Evolutionary conservation across 1,140 invertebrate genomes (phyloP).

Genomic region (Arion vulgaris): DNA sequence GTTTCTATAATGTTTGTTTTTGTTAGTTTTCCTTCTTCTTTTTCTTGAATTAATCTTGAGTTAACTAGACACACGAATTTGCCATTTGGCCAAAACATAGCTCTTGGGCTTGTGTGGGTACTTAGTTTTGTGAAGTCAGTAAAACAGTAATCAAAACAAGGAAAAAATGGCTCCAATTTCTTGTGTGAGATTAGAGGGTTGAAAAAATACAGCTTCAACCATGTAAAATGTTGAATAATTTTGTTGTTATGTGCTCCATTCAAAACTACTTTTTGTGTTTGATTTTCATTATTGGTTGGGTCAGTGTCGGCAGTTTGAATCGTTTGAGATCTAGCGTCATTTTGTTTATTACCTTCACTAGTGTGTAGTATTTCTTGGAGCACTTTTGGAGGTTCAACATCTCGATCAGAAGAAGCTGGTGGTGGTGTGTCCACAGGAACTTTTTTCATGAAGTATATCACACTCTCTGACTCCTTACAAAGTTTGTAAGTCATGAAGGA

Average conservation of each 20-base stretch:
- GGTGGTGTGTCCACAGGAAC: background rate
- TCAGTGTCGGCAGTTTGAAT: too few relatives aligned
- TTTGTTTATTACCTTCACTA: too few relatives aligned
- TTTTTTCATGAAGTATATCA: too few relatives aligned
- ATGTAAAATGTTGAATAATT: too few relatives aligned
- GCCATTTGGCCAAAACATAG: background rate
- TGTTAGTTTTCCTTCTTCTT: background rate
- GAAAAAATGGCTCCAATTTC: background rate
- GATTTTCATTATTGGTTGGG: too few relatives aligned
- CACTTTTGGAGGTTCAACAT: too few relatives aligned
- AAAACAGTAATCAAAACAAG: background rate
- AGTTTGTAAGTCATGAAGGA: constrained; percentile 10
- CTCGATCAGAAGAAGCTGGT: too few relatives aligned
- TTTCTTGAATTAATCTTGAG: background rate
- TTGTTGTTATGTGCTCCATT: too few relatives aligned
- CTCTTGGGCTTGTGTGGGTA: background rate
- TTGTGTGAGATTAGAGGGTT: background rate
- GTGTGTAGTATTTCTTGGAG: too few relatives aligned
- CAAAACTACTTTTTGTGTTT: too few relatives aligned
- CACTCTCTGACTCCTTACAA: background rate
- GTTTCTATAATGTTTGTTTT: background rate
- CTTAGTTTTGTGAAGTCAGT: background rate
- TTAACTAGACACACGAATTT: background rate
- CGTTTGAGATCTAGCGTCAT: too few relatives aligned
- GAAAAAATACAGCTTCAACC: background rate